Conservation (phyloP, 2,888 invertebrate genomes). For the Mermis nigrescens region DNA sequence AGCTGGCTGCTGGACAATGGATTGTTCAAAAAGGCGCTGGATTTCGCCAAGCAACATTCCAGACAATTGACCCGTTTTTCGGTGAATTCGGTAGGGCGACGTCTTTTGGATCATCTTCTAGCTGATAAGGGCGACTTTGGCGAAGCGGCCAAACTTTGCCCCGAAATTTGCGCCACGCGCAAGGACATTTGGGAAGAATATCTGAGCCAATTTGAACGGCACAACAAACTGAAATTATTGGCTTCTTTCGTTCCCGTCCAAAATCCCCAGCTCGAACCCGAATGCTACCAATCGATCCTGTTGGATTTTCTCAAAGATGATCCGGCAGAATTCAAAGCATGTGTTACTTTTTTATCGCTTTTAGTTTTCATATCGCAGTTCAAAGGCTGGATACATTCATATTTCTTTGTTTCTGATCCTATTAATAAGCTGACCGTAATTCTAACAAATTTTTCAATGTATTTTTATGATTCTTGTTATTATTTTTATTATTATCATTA, state of each 20-base stretch:
- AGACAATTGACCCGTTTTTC: constrained; percentile 12
- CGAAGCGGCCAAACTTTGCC: constrained; percentile 10
- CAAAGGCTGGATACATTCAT: no score
- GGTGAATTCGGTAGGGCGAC: neutral
- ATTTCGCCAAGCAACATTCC: constrained; percentile 19
- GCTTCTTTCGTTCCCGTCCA: constrained; percentile 21
- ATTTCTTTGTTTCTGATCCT: no score
- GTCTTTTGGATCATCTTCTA: constrained; percentile 21
- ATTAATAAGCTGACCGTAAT: no score
- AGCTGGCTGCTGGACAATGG: constrained; percentile 25
- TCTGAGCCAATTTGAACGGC: constrained; percentile 21
- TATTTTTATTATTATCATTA: no score
- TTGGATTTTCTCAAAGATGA: constrained; percentile 9
- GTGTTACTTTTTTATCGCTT: no score
- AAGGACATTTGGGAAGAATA: constrained; percentile 29
- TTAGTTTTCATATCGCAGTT: no score
- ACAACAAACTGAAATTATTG: constrained; percentile 14
- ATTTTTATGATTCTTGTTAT: no score
- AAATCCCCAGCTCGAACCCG: constrained; percentile 27
- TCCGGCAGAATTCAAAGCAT: neutral
- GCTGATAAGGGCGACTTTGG: constrained; percentile 15
- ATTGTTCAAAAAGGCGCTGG: constrained; percentile 20
- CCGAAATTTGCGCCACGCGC: constrained; percentile 19
- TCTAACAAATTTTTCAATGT: no score
- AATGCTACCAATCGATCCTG: constrained; percentile 23